Percentiles rank a stretch among this genome's conserved stretches.
Conservation (phyloP, 2,797 vertebrate genomes). For the Acanthurus lineatus region DNA sequence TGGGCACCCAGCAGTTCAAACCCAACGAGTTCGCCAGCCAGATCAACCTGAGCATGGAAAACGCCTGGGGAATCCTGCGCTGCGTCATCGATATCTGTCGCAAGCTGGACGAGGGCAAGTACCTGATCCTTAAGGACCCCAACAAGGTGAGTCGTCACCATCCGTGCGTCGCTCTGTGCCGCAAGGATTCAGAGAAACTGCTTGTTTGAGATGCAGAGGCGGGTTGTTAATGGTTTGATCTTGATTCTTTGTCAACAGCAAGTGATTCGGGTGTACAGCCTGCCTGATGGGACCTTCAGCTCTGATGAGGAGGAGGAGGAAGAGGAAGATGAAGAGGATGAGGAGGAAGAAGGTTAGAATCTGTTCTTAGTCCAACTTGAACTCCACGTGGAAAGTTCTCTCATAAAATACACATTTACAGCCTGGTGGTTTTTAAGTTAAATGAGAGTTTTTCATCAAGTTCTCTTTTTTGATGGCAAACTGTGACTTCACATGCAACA, state of each 20-base stretch:
- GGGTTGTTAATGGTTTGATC: not conserved
- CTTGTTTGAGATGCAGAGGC: too few species aligned
- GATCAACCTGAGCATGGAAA: constrained; percentile 99
- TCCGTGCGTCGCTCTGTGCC: not conserved
- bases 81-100: constrained; percentile 99
- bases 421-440: not conserved
- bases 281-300: constrained; percentile 98
- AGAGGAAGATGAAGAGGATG: constrained; percentile 95
- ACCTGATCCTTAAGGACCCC: constrained; percentile 99
- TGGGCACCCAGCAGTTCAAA: constrained; percentile 99
- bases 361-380: too few species aligned
- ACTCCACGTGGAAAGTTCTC: not conserved
- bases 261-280: constrained; percentile 98
- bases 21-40: constrained; percentile 99
- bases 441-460: not conserved
- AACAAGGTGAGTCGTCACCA: constrained; percentile 89
- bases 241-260: constrained; percentile 81
- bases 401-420: not conserved
- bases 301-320: constrained; percentile 97
- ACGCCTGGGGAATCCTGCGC: constrained; percentile 97
- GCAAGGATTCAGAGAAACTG: not conserved
- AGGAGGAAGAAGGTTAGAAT: constrained; percentile 88
- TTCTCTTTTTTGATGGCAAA: not conserved
- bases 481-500: not conserved
- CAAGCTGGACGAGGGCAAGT: constrained; percentile 98